phyloP scores from a whole-genome alignment of 2,888 invertebrate genomes.

The Azorinus chamasolen region DNA sequence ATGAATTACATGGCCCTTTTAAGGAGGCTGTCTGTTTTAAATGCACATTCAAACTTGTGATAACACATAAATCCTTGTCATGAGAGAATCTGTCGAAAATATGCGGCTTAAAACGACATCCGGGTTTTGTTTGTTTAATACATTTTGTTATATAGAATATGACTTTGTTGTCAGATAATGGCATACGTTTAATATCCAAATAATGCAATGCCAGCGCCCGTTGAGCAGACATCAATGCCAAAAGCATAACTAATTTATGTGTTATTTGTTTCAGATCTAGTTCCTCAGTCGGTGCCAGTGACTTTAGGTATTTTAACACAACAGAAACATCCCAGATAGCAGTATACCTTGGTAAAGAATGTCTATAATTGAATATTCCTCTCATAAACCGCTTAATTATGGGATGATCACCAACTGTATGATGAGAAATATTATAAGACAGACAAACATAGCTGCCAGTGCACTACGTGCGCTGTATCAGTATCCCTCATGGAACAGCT shows the following conservation, averaged over 20 bases:
- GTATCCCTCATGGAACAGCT: too few relatives aligned
- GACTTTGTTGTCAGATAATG: background rate
- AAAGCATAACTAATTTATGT: slow-evolving; percentile 3
- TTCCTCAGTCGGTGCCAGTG: too few relatives aligned
- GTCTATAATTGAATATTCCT: too few relatives aligned
- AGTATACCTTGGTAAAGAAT: too few relatives aligned
- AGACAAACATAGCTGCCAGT: too few relatives aligned
- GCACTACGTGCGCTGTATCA: too few relatives aligned
- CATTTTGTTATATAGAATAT: background rate
- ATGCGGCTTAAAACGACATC: background rate
- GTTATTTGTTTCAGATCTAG: slow-evolving; percentile 3
- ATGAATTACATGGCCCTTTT: background rate
- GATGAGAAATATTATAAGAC: too few relatives aligned
- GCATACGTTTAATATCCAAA: background rate
- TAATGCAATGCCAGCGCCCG: slow-evolving; percentile 2
- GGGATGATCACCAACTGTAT: too few relatives aligned
- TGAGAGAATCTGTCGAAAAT: background rate
- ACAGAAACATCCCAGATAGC: slow-evolving; percentile 5
- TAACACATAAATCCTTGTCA: too few relatives aligned
- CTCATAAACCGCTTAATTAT: too few relatives aligned
- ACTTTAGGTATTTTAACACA: background rate
- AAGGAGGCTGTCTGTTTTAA: background rate
- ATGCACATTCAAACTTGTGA: background rate
- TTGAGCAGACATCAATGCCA: background rate
- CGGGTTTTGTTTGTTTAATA: too few relatives aligned